Conservation (phyloP, 1,140 invertebrate species). For the Solenopsis invicta region DNA sequence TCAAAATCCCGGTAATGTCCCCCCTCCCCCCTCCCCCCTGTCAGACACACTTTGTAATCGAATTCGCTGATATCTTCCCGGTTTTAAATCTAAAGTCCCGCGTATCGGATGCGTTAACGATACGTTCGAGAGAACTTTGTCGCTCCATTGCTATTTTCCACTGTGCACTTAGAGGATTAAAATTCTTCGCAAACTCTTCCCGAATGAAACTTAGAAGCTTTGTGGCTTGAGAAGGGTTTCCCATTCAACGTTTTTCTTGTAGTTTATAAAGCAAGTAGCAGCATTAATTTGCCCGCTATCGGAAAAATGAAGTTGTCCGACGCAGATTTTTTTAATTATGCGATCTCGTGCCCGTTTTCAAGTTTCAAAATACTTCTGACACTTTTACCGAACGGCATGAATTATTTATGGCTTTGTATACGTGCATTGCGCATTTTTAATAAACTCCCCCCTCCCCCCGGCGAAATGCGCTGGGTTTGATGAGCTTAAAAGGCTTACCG, state of each 20-base stretch:
- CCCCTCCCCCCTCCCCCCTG: too few species aligned
- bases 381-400: slow-evolving; percentile 5
- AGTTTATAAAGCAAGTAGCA: slow-evolving; percentile 22
- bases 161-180: neutral
- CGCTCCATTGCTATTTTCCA: slow-evolving; percentile 2
- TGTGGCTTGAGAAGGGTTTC: neutral
- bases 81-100: neutral
- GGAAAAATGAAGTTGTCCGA: neutral
- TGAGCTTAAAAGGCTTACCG: slow-evolving; percentile 2
- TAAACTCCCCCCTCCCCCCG: too few species aligned
- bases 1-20: neutral
- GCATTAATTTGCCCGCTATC: slow-evolving; percentile 21
- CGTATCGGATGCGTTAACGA: neutral
- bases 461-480: neutral
- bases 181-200: neutral
- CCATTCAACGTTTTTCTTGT: slow-evolving; percentile 3
- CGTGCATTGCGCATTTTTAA: neutral
- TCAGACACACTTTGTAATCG: neutral
- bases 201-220: slow-evolving; percentile 11
- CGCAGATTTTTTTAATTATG: neutral
- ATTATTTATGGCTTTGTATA: slow-evolving; percentile 18
- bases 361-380: neutral
- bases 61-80: neutral
- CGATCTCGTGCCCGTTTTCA: neutral
- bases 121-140: neutral